Evolutionary conservation across 2,113 vertebrate genomes (phyloP), one percentile per base, ranked within the genome.

Genomic region (Sander vitreus): DNA sequence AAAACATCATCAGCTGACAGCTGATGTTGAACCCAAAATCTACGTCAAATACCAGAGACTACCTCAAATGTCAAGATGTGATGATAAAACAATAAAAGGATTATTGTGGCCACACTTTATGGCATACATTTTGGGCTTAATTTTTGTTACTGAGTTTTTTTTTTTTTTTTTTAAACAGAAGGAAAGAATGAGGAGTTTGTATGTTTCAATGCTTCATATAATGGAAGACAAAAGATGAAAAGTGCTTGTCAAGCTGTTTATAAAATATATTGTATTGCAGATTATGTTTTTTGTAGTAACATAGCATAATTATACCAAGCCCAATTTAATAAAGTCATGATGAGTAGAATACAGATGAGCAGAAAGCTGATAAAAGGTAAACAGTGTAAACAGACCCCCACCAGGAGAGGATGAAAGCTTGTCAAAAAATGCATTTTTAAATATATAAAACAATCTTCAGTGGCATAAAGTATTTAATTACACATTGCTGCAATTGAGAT

Each of bases 1-100:
- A 43, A 36, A 53, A 59, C 21, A 19, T 53, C 33, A 43, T 64
- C 66, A 60, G 36, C 82, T 16, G 53, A 82, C 21, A 81, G 47
- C 1, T 85, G 21, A 86, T 30, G 6, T 0, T 51, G 16, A 3
- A 2, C 21, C 51, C 6, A 19, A 73, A 48, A 36, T 73, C 14
- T 50, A 59, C 33, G 16, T 81, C 63, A 43, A 63, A 67, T 39
- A 80, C 15, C 25, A 48, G 10, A 25, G 1, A 73, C 33, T 68
- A 48, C 54, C 60, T 84, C 54, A 8, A 57, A 43, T 21, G 48
- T 45, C 23, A 62, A 57, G 2, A 60, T 30, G 25, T 43, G 48
- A 50, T 36, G 51, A 33, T 33, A n/a, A 21, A 67, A 39, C 11
- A 64, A 69, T 73, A 63, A 63, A 74, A 73, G 0, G 0, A 57